Conservation (phyloP, 1,140 invertebrate species). For the Brachionus asplanchnoidis region DNA sequence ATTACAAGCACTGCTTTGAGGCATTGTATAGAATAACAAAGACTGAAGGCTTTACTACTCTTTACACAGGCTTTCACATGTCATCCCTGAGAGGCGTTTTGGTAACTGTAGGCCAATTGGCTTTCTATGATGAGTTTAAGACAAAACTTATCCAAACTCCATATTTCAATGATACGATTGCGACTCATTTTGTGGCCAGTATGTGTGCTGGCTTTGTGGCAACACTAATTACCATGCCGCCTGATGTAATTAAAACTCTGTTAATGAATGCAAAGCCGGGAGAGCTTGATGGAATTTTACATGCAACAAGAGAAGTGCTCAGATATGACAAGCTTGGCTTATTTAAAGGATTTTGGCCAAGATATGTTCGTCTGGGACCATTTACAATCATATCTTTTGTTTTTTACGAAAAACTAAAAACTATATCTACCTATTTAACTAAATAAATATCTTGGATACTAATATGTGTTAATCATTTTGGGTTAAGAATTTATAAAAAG, state of each 20-base stretch:
- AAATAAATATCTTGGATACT: background rate
- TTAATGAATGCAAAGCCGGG: constrained; percentile 90
- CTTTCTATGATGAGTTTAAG: constrained; percentile 90
- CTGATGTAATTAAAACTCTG: constrained; percentile 88
- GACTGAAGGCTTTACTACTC: constrained; percentile 73
- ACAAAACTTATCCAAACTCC: constrained; percentile 64
- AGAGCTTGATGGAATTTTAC: constrained; percentile 62
- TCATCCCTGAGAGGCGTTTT: constrained; percentile 81
- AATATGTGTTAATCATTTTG: background rate
- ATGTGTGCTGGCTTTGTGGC: constrained; percentile 73
- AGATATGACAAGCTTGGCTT: constrained; percentile 85
- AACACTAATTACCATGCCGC: constrained; percentile 34
- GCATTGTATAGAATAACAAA: constrained; percentile 74
- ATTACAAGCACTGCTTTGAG: constrained; percentile 93
- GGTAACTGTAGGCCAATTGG: constrained; percentile 91
- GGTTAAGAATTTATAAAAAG: background rate
- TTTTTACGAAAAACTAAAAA: constrained; percentile 82
- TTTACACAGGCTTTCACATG: constrained; percentile 84
- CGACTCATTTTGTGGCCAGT: constrained; percentile 83
- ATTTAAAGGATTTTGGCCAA: constrained; percentile 83
- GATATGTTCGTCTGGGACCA: constrained; percentile 91
- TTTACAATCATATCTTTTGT: constrained; percentile 97
- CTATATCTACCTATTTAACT: background rate
- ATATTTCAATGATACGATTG: constrained; percentile 66
- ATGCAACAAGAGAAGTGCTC: constrained; percentile 65